Evolutionary conservation across 2,797 vertebrate genomes (phyloP), one percentile per base, ranked within the genome.

Genomic region (Molossus alvarezi): DNA sequence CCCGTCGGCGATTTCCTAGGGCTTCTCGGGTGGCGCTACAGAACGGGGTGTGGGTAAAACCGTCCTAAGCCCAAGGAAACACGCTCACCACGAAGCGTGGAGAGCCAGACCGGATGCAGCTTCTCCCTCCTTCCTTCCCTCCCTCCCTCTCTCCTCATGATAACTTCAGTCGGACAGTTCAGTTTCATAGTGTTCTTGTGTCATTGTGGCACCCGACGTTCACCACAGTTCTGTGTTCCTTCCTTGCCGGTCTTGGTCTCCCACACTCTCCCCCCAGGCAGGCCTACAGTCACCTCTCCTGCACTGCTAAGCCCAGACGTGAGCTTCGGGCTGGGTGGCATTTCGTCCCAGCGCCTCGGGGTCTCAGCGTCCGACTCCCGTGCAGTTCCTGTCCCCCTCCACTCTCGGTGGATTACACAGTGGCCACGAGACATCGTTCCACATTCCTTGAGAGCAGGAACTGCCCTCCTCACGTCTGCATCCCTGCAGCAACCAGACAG

Each of bases 311-410:
- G 15, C 71, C 10, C 80, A 51, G 48, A n/a, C 15, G 1, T 9
- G 45, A 88, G 20, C 37, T 33, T 29, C 17, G 0, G 7, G 33
- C n/a, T n/a, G 17, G 65, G 65, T 20, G 65, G 65, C 29, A 4
- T 37, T 69, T 33, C 65, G 33, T 4, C n/a, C 33, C 17, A 53
- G 17, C 65, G n/a, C n/a, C 65, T 37, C n/a, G 8, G 65, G n/a
- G 18, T 8, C 65, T 20, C n/a, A 69, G n/a, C 15, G 71, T 41
- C 64, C 53, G 23, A 6, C 2, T 18, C 0, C 14, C 1, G 0
- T 8, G 9, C 7, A 0, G 27, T 11, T 77, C 6, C 45, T 8
- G 20, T 20, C 51, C 27, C 12, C 20, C 79, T 45, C 45, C 9
- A 27, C 23, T 71, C n/a, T 62, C 1, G 2, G 1, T 17, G 23